Conservation (phyloP, 2,113 vertebrate species). For the Paralichthys olivaceus region DNA sequence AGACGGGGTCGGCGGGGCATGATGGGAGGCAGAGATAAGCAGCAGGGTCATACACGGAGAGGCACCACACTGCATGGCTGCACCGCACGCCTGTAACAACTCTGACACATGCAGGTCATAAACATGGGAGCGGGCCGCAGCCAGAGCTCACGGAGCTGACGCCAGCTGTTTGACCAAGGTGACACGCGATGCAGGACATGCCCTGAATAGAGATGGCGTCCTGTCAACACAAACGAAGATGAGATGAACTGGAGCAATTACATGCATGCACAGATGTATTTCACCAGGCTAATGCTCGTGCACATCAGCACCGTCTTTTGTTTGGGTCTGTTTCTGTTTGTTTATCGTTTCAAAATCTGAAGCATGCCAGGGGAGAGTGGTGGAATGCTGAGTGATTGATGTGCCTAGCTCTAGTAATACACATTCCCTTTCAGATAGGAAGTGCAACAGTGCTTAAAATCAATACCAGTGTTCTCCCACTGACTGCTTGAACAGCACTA, state of each 20-base stretch:
- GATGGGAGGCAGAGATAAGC: constrained; percentile 79
- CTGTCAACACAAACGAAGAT: constrained; percentile 67
- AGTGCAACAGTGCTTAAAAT: constrained; percentile 85
- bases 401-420: constrained; percentile 80
- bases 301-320: constrained; percentile 34
- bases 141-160: constrained; percentile 71
- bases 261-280: constrained; percentile 35
- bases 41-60: constrained; percentile 62
- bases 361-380: constrained; percentile 65
- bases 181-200: constrained; percentile 68
- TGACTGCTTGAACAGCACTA: constrained; percentile 83
- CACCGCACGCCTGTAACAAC: constrained; percentile 57
- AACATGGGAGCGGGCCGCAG: constrained; percentile 63
- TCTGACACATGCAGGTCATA: constrained; percentile 70
- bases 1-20: constrained; percentile 67
- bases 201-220: constrained; percentile 67
- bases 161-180: constrained; percentile 79
- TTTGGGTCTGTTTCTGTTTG: constrained; percentile 71
- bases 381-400: constrained; percentile 81
- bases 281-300: constrained; percentile 12
- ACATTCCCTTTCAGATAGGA: constrained; percentile 84
- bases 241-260: constrained; percentile 56
- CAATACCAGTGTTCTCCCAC: constrained; percentile 81
- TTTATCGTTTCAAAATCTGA: constrained; percentile 75
- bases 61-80: constrained; percentile 54